A percentile compares a stretch with the other conserved stretches of the same genome.
These are phyloP conservation scores for Muscina levida DNA, from an alignment of 2,888 invertebrate species.

Conservation along the genomic window DNA sequence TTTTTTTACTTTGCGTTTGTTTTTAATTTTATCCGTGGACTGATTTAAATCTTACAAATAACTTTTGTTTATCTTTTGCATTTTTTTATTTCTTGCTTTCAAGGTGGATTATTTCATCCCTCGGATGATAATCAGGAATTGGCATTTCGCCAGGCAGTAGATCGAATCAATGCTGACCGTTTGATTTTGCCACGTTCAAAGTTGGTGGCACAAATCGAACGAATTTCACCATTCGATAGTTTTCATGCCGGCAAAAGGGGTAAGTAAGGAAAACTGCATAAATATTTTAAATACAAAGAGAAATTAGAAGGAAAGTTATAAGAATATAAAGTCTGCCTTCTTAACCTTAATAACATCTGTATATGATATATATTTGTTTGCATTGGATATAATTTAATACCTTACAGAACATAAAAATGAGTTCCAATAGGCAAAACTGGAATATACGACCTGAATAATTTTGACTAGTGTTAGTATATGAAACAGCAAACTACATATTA, in stretches of 20 bases:
- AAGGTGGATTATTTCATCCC: conserved; percentile 94
- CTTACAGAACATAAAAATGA: too few relatives aligned
- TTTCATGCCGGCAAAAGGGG: conserved; percentile 97
- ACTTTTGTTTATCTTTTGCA: not conserved
- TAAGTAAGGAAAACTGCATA: conserved; percentile 77
- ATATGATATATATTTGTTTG: too few relatives aligned
- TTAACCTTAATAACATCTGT: too few relatives aligned
- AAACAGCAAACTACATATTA: too few relatives aligned
- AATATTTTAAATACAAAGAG: too few relatives aligned
- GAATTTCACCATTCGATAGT: conserved; percentile 94
- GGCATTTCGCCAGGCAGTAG: conserved; percentile 95
- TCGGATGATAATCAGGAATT: conserved; percentile 93
- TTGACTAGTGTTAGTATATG: too few relatives aligned
- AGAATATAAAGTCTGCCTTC: too few relatives aligned
- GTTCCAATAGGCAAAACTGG: too few relatives aligned
- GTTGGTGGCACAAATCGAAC: conserved; percentile 92
- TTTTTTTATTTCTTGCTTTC: conserved; percentile 26
- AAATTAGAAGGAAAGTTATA: too few relatives aligned
- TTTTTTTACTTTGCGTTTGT: conserved; percentile 49
- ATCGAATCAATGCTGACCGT: conserved; percentile 92
- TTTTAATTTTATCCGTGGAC: conserved; percentile 28
- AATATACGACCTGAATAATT: too few relatives aligned
- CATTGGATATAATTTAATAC: too few relatives aligned
- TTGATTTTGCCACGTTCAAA: conserved; percentile 91
- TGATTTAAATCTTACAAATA: conserved; percentile 4